These are phyloP conservation scores for Lithophane ornitopus DNA, from an alignment of 2,888 invertebrate species.

Conservation along the genomic window DNA sequence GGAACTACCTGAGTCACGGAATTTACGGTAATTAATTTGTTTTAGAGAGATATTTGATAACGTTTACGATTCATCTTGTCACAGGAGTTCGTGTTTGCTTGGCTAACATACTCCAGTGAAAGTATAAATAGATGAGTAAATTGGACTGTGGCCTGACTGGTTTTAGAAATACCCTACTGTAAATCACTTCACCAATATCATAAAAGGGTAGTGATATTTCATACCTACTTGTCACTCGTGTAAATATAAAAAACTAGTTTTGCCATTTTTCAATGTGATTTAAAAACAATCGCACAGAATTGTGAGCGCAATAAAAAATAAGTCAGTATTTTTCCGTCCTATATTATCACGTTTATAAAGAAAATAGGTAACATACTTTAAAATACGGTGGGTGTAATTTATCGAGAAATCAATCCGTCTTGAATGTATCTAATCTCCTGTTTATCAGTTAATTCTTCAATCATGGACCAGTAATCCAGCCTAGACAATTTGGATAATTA, in stretches of 20 bases:
- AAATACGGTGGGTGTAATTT: constrained; percentile 4
- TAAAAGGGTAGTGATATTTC: constrained; percentile 12
- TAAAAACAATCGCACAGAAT: constrained; percentile 27
- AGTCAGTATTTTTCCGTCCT: constrained; percentile 28
- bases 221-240: constrained; percentile 20
- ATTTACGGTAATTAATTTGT: neutral
- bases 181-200: neutral
- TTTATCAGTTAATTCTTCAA: constrained; percentile 57
- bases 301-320: constrained; percentile 15
- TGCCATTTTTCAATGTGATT: constrained; percentile 29
- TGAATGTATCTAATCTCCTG: constrained; percentile 27
- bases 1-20: too few relatives aligned
- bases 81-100: neutral
- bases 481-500: constrained; percentile 35
- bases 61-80: neutral
- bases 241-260: constrained; percentile 7
- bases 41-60: neutral
- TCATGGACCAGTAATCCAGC: constrained; percentile 41
- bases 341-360: neutral
- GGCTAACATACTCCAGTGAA: neutral
- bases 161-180: neutral
- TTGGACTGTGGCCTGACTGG: neutral
- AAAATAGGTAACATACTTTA: constrained; percentile 20
- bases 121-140: neutral
- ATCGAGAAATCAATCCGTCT: constrained; percentile 36